Evolutionary conservation across 2,797 vertebrate genomes (phyloP).

Genomic region (Megalops cyprinoides): DNA sequence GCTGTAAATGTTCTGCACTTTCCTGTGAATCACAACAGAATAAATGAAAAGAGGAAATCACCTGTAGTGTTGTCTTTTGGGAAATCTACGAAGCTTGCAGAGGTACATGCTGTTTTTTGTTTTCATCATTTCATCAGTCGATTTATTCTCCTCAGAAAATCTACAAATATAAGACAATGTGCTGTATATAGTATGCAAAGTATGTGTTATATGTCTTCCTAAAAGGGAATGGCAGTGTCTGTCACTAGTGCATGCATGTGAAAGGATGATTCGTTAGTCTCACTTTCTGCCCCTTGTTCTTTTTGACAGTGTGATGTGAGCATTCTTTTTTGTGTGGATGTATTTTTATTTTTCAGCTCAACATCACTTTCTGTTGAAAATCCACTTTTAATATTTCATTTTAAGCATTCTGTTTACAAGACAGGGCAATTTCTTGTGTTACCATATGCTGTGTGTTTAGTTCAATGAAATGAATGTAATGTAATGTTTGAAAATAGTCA

Average conservation of each 20-base stretch:
- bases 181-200: not conserved
- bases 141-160: not conserved
- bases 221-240: not conserved
- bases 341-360: not conserved
- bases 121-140: not conserved
- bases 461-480: no score
- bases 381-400: not conserved
- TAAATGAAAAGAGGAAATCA: not conserved
- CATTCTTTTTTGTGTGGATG: not conserved
- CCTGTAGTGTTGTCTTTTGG: not conserved
- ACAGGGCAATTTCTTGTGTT: no score
- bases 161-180: not conserved
- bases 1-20: slow-evolving; percentile 32
- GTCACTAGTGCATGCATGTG: not conserved
- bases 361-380: not conserved
- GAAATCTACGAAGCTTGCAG: not conserved
- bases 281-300: not conserved
- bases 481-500: no score
- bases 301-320: not conserved
- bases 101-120: not conserved
- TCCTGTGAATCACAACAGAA: not conserved
- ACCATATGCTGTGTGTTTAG: not conserved
- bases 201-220: not conserved
- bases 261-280: not conserved
- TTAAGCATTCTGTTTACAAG: not conserved